phyloP scores from a whole-genome alignment of 1,140 invertebrate species.

The Drosophila subpulchrella region DNA sequence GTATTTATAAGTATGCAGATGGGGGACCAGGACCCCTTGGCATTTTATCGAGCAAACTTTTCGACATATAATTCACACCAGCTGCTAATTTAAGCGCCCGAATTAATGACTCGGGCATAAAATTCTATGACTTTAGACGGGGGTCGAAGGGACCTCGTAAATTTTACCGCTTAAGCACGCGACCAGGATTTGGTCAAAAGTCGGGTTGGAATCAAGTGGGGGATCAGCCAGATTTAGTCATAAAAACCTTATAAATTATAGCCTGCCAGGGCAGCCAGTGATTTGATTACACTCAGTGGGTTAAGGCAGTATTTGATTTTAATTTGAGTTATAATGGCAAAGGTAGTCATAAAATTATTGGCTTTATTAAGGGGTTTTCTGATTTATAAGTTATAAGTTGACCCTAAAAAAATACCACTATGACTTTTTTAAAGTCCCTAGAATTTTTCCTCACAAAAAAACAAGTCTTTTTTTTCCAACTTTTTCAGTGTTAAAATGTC shows the following conservation, averaged over 20 bases:
- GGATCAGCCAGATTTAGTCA: conserved; percentile 43
- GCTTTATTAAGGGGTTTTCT: background rate
- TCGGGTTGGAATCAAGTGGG: conserved; percentile 19
- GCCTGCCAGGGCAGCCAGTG: background rate
- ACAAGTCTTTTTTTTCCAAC: conserved; percentile 8
- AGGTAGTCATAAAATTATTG: background rate
- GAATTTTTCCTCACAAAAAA: background rate
- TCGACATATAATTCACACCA: conserved; percentile 76
- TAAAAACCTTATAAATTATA: conserved; percentile 45
- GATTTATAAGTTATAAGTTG: too few relatives aligned
- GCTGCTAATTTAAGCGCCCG: conserved; percentile 76
- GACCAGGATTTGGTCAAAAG: conserved; percentile 41
- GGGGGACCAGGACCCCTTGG: conserved; percentile 6
- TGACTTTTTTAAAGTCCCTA: too few relatives aligned
- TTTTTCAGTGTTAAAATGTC: conserved; percentile 22
- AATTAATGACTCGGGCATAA: conserved; percentile 72
- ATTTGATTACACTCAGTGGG: conserved; percentile 17
- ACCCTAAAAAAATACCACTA: background rate
- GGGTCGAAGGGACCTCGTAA: conserved; percentile 33
- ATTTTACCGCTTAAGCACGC: conserved; percentile 37
- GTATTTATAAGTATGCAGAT: conserved; percentile 11
- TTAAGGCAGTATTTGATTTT: conserved; percentile 15
- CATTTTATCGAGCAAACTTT: conserved; percentile 79
- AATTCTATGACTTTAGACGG: conserved; percentile 55
- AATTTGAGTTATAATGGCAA: conserved; percentile 27